Evolutionary conservation across 2,888 invertebrate genomes (phyloP).

Genomic region (Drosophila meridiana): DNA sequence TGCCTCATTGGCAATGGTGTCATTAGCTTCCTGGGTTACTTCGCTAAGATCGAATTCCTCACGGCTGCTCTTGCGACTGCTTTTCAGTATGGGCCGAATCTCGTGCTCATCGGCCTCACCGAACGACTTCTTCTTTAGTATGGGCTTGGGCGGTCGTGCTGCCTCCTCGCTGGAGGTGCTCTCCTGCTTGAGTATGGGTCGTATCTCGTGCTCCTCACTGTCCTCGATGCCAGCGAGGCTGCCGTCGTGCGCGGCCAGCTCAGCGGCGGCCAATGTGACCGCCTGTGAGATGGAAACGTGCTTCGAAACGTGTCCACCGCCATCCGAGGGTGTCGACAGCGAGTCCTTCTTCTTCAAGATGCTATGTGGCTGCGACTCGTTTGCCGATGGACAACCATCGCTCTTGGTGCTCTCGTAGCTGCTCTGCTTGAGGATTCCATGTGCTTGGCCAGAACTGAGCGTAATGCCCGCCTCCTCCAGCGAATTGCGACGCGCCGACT

Average conservation of each 20-base stretch:
- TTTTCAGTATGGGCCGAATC: slow-evolving; percentile 92
- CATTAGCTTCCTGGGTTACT: slow-evolving; percentile 42
- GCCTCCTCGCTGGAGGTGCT: slow-evolving; percentile 86
- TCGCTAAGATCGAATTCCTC: slow-evolving; percentile 86
- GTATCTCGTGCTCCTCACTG: slow-evolving; percentile 87
- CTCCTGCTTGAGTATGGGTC: slow-evolving; percentile 94
- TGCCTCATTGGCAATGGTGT: slow-evolving; percentile 31
- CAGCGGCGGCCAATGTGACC: slow-evolving; percentile 84
- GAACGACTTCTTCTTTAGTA: slow-evolving; percentile 94
- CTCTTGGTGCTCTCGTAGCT: slow-evolving; percentile 88
- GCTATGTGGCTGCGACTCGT: slow-evolving; percentile 88
- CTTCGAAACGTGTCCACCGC: slow-evolving; percentile 79
- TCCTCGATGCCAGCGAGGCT: slow-evolving; percentile 54
- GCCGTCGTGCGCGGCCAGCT: slow-evolving; percentile 85
- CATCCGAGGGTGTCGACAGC: slow-evolving; percentile 84
- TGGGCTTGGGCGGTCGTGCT: slow-evolving; percentile 89
- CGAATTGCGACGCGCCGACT: slow-evolving; percentile 84
- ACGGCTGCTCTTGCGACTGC: slow-evolving; percentile 88
- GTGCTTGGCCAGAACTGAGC: slow-evolving; percentile 78
- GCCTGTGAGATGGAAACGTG: slow-evolving; percentile 85
- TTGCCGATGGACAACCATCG: slow-evolving; percentile 88
- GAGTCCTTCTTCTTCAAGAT: slow-evolving; percentile 89
- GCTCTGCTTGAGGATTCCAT: slow-evolving; percentile 92
- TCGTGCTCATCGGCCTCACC: slow-evolving; percentile 90
- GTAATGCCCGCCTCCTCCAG: slow-evolving; percentile 81